phyloP scores from a whole-genome alignment of 1,140 invertebrate species.

The Drosophila santomea region DNA sequence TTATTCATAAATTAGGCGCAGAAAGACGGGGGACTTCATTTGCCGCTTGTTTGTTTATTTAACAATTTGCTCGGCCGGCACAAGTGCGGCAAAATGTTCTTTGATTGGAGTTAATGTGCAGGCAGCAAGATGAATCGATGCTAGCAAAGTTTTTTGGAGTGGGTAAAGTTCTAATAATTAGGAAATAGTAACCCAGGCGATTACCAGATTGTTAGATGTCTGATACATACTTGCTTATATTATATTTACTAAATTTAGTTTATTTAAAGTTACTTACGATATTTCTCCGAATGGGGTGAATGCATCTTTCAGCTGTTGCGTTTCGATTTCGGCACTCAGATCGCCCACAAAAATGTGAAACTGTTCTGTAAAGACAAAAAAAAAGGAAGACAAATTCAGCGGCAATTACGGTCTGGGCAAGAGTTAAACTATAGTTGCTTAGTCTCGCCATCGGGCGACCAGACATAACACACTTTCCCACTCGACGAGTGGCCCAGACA shows the following conservation, averaged over 20 bases:
- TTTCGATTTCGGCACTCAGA: constrained; percentile 99
- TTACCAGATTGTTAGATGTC: neutral
- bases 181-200: neutral
- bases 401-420: constrained; percentile 45
- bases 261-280: constrained; percentile 87
- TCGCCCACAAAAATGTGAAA: constrained; percentile 99
- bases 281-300: constrained; percentile 99
- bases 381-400: constrained; percentile 33
- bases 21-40: constrained; percentile 45
- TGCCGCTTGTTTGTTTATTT: constrained; percentile 74
- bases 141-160: neutral
- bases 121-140: constrained; percentile 20
- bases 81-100: constrained; percentile 79
- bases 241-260: neutral
- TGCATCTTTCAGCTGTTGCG: constrained; percentile 97
- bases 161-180: neutral
- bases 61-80: constrained; percentile 60
- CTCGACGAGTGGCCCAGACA: constrained; percentile 40
- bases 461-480: neutral
- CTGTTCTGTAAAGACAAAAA: constrained; percentile 90
- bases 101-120: constrained; percentile 80
- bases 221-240: neutral
- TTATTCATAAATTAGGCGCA: constrained; percentile 82
- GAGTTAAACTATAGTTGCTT: constrained; percentile 49
- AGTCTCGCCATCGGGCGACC: constrained; percentile 20